A percentile compares a stretch with the other conserved stretches of the same genome.
These are phyloP conservation scores for Myodes glareolus DNA, from an alignment of 2,113 vertebrate genomes.

Conservation along the genomic window DNA sequence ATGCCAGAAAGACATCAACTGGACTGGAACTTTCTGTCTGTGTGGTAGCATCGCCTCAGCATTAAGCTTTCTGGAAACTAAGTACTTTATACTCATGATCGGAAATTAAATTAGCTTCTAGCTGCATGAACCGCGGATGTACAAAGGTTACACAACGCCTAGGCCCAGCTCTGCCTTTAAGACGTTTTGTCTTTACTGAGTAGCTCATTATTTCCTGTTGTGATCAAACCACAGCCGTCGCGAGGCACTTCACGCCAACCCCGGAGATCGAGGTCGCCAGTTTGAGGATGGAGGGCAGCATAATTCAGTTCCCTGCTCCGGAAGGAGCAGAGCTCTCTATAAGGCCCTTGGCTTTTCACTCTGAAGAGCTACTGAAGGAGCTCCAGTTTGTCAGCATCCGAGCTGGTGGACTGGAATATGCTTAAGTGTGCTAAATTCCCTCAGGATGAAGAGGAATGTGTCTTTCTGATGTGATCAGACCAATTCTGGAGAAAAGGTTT, in stretches of 20 bases:
- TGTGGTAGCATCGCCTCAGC: background rate
- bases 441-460: background rate
- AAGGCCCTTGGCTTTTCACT: background rate
- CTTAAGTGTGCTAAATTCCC: background rate
- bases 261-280: background rate
- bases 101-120: slow-evolving; percentile 43
- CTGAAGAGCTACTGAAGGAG: background rate
- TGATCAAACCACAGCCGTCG: slow-evolving; percentile 7
- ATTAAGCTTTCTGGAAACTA: background rate
- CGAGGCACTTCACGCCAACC: background rate
- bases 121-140: background rate
- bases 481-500: background rate
- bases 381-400: background rate
- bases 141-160: slow-evolving; percentile 43
- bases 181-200: background rate
- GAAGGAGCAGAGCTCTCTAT: slow-evolving; percentile 13
- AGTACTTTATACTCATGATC: slow-evolving; percentile 36
- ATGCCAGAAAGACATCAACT: background rate
- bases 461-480: background rate
- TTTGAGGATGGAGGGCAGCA: background rate
- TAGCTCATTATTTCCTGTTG: slow-evolving; percentile 39
- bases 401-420: background rate
- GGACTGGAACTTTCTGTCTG: background rate
- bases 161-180: background rate
- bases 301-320: background rate